Conservation (phyloP, 2,888 invertebrate genomes). For the Blera fallax region DNA sequence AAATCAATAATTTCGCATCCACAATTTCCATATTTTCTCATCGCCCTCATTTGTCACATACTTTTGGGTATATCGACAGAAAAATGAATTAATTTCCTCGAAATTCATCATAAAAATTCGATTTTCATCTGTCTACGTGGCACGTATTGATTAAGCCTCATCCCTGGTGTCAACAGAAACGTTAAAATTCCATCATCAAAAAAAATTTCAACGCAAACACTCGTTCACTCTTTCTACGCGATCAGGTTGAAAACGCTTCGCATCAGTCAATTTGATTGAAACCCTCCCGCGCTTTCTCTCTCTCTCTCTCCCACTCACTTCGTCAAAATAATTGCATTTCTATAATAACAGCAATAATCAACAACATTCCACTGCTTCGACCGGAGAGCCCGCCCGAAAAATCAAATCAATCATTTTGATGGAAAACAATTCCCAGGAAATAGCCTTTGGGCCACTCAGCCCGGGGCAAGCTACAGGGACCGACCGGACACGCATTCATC, state of each 20-base stretch:
- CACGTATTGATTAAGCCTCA: not conserved
- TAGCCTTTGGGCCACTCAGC: constrained; percentile 51
- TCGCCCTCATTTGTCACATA: constrained; percentile 2
- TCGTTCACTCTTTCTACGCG: not conserved
- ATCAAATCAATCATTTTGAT: constrained; percentile 72
- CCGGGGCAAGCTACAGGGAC: not conserved
- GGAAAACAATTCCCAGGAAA: constrained; percentile 69
- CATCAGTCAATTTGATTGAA: constrained; percentile 62
- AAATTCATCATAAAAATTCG: constrained; percentile 41
- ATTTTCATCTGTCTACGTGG: not conserved
- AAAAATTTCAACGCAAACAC: not conserved
- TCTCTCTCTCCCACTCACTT: not conserved
- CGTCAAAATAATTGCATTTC: constrained; percentile 64
- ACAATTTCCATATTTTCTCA: not conserved
- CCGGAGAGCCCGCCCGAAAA: constrained; percentile 50
- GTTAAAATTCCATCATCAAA: not conserved
- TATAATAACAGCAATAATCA: constrained; percentile 64
- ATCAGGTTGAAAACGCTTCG: constrained; percentile 24
- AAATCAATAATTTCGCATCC: not conserved
- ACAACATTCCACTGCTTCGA: constrained; percentile 1
- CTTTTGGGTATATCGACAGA: not conserved
- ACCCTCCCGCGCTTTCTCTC: not conserved
- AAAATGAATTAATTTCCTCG: constrained; percentile 44
- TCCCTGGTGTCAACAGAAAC: not conserved
- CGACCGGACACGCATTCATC: not conserved